Evolutionary conservation across 2,888 invertebrate genomes (phyloP).

Genomic region (Philereme transversata): DNA sequence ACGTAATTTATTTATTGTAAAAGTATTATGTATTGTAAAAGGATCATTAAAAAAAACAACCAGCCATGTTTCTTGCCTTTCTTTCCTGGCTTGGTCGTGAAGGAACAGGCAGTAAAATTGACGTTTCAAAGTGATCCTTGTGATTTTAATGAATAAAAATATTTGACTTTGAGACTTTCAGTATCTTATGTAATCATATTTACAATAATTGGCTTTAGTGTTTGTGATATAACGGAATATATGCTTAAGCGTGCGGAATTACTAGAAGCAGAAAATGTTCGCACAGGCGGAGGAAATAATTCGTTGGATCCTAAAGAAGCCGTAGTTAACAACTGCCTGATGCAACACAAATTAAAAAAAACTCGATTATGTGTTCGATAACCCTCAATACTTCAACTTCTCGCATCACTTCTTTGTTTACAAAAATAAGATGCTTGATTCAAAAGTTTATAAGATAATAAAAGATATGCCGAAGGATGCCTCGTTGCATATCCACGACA

Average conservation of each 20-base stretch:
- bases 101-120: too few relatives aligned
- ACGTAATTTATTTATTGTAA: too few relatives aligned
- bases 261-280: conserved; percentile 10
- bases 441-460: conserved; percentile 87
- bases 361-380: conserved; percentile 77
- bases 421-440: conserved; percentile 82
- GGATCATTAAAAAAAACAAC: too few relatives aligned
- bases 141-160: conserved; percentile 1
- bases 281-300: conserved; percentile 79
- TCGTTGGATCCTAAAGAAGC: conserved; percentile 76
- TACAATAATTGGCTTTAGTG: not conserved
- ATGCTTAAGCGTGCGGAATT: conserved; percentile 12
- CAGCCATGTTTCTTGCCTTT: too few relatives aligned
- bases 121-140: conserved; percentile 10
- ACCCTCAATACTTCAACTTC: conserved; percentile 85
- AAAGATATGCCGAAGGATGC: conserved; percentile 90
- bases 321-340: conserved; percentile 82
- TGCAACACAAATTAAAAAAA: conserved; percentile 83
- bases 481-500: conserved; percentile 88
- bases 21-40: too few relatives aligned
- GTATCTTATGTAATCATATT: too few relatives aligned
- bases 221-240: conserved; percentile 29
- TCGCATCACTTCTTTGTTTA: conserved; percentile 87
- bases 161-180: too few relatives aligned
- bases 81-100: too few relatives aligned